These are phyloP conservation scores for Drymonia ruficornis DNA, from an alignment of 2,888 invertebrate species.

Conservation along the genomic window DNA sequence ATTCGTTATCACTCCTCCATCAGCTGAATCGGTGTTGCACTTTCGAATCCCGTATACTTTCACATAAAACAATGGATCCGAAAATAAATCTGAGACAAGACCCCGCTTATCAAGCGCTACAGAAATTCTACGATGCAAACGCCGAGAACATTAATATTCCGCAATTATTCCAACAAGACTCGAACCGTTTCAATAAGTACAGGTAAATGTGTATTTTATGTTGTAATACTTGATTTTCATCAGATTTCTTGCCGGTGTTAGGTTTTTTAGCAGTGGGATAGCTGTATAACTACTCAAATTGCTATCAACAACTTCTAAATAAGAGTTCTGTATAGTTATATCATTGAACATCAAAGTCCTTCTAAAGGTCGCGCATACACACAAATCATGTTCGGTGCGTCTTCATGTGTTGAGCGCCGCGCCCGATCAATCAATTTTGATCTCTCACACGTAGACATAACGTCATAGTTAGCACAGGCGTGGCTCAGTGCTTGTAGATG, in stretches of 20 bases:
- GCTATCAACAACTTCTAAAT: neutral
- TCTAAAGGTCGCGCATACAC: conserved; percentile 58
- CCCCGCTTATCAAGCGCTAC: conserved; percentile 89
- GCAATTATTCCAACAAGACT: conserved; percentile 92
- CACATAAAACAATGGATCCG: conserved; percentile 67
- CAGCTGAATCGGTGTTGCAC: conserved; percentile 45
- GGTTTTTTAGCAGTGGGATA: neutral
- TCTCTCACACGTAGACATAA: no score
- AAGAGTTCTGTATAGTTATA: conserved; percentile 27
- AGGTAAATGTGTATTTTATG: conserved; percentile 85
- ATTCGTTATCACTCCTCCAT: conserved; percentile 66
- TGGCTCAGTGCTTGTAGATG: no score
- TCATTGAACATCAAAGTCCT: conserved; percentile 39
- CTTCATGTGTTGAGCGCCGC: no score
- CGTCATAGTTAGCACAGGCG: no score
- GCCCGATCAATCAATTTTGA: no score
- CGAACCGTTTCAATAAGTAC: conserved; percentile 93
- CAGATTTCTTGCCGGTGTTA: conserved; percentile 18
- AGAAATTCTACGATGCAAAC: conserved; percentile 89
- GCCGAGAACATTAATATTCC: conserved; percentile 92
- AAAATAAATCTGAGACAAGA: conserved; percentile 82
- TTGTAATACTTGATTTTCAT: conserved; percentile 23
- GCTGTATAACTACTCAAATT: conserved; percentile 3
- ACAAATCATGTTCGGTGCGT: no score
- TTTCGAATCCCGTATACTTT: conserved; percentile 47